Evolutionary conservation across 92 coral and sea anemone genomes (phyloP).

Genomic region (Nematostella vectensis): DNA sequence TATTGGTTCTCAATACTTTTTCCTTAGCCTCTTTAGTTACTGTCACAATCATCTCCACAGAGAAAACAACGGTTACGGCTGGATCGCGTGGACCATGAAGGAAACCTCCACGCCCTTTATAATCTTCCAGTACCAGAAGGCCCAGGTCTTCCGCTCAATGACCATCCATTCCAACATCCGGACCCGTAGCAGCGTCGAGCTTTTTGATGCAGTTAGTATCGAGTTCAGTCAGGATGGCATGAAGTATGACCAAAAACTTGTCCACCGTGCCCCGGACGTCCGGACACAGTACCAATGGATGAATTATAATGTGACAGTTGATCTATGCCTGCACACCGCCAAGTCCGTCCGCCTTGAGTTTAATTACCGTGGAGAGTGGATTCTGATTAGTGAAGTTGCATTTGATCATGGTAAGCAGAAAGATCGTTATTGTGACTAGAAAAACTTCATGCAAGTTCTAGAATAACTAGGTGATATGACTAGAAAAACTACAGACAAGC

Average conservation of each 20-base stretch:
- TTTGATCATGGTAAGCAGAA: conserved; percentile 59
- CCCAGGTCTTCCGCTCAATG: conserved; percentile 38
- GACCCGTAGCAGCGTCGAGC: conserved; percentile 18
- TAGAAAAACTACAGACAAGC: no score
- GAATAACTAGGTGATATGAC: no score
- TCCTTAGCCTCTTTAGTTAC: no score
- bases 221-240: conserved; percentile 31
- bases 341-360: conserved; percentile 40
- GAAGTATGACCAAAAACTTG: conserved; percentile 8
- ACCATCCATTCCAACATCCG: conserved; percentile 62
- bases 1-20: no score
- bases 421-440: no score
- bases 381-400: conserved; percentile 72
- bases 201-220: conserved; percentile 44
- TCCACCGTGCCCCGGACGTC: conserved; percentile 14
- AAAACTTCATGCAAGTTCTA: no score
- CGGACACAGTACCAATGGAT: conserved; percentile 35
- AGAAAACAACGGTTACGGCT: no score
- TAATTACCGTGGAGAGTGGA: conserved; percentile 57
- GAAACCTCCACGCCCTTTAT: conserved; percentile 39
- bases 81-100: conserved; percentile 63
- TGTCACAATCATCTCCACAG: no score
- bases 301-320: conserved; percentile 56
- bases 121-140: conserved; percentile 33
- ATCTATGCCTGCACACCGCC: conserved; percentile 62